Evolutionary conservation across 1,140 invertebrate species (phyloP).

Genomic region (Ganaspis sp.): DNA sequence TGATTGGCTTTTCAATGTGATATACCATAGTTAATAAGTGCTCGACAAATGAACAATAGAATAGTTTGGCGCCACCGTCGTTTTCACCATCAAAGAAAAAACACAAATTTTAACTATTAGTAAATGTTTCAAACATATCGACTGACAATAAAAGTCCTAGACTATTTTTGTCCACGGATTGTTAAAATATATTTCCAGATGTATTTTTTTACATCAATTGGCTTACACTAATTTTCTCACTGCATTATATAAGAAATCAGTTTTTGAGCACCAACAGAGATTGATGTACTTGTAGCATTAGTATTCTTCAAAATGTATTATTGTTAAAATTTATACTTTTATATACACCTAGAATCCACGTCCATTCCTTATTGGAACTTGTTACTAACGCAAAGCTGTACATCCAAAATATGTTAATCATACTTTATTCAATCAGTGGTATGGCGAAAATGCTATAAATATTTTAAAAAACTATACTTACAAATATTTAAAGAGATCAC

Average conservation of each 20-base stretch:
- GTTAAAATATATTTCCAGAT: neutral
- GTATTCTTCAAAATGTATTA: neutral
- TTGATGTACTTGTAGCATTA: neutral
- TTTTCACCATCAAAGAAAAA: neutral
- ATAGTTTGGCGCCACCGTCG: neutral
- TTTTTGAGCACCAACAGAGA: neutral
- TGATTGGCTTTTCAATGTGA: neutral
- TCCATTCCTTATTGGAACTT: neutral
- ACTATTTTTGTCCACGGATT: neutral
- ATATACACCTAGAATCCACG: neutral
- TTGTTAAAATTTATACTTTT: conserved; percentile 4
- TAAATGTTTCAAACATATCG: conserved; percentile 22
- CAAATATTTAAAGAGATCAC: neutral
- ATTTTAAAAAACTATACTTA: neutral
- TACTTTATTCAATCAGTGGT: neutral
- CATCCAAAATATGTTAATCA: neutral
- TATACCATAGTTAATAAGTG: conserved; percentile 1
- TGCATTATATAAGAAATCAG: neutral
- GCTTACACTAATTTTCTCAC: too few species aligned
- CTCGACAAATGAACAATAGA: neutral
- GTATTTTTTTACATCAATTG: conserved; percentile 2
- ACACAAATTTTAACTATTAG: neutral
- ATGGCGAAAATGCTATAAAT: neutral
- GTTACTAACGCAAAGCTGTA: neutral
- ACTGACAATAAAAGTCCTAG: neutral